Evolutionary conservation across 2,888 invertebrate genomes (phyloP).

Genomic region (Acheta domesticus): DNA sequence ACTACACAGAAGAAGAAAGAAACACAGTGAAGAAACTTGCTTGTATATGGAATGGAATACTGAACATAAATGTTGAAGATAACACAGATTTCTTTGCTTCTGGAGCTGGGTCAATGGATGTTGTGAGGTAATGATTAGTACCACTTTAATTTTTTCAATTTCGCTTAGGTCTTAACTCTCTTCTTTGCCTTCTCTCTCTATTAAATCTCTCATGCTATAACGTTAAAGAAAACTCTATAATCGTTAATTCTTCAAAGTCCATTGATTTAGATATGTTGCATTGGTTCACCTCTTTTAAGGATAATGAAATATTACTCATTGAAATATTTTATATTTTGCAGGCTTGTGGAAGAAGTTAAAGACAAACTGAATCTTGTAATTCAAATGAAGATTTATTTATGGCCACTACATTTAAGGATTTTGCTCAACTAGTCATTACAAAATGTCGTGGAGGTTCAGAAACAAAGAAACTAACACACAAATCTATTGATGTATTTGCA

Average conservation of each 20-base stretch:
- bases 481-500: slow-evolving; percentile 69
- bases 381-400: slow-evolving; percentile 87
- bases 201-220: no score
- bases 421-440: slow-evolving; percentile 64
- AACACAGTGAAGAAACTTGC: slow-evolving; percentile 61
- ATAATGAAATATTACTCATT: no score
- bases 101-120: slow-evolving; percentile 99
- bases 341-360: slow-evolving; percentile 88
- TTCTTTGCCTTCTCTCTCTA: no score
- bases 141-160: slow-evolving; percentile 4
- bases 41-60: slow-evolving; percentile 79
- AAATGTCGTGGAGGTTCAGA: slow-evolving; percentile 61
- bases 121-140: slow-evolving; percentile 60
- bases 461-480: slow-evolving; percentile 58
- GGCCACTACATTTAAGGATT: slow-evolving; percentile 84
- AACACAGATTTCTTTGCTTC: slow-evolving; percentile 87
- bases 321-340: slow-evolving; percentile 40
- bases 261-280: neutral
- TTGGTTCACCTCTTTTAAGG: no score
- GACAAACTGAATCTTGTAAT: slow-evolving; percentile 68
- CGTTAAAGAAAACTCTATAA: no score
- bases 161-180: neutral
- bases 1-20: slow-evolving; percentile 71
- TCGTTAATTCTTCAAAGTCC: no score
- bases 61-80: slow-evolving; percentile 69